Conservation (phyloP, 2,113 vertebrate species). For the Sturnira hondurensis region DNA sequence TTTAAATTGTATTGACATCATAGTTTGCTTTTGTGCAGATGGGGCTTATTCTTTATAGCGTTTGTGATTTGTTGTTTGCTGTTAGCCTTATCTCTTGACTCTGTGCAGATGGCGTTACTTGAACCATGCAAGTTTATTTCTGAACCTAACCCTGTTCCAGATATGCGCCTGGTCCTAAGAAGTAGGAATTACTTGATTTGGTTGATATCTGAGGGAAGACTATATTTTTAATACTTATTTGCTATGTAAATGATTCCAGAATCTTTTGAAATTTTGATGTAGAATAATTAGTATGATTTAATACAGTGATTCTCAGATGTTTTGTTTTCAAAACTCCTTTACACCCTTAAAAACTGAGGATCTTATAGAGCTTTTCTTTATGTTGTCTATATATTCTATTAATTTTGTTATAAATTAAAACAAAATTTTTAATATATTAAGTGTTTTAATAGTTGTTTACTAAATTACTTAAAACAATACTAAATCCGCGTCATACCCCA, state of each 20-base stretch:
- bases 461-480: neutral
- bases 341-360: neutral
- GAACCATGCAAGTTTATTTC: constrained; percentile 50
- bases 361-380: neutral
- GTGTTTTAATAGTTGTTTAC: neutral
- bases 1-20: constrained; percentile 58
- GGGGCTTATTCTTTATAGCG: constrained; percentile 24
- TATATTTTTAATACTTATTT: neutral
- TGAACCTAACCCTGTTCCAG: constrained; percentile 27
- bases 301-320: neutral
- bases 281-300: constrained; percentile 10
- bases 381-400: neutral
- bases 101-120: neutral
- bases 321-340: neutral
- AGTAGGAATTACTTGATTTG: constrained; percentile 40
- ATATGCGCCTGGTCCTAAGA: neutral
- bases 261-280: neutral
- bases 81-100: neutral
- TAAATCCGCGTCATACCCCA: neutral
- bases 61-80: constrained; percentile 43
- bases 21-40: constrained; percentile 43
- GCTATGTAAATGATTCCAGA: neutral
- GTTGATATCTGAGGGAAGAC: neutral
- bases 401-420: constrained; percentile 7
- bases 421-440: neutral